Conservation (phyloP, 2,888 invertebrate genomes). For the Ochropleura leucogaster region DNA sequence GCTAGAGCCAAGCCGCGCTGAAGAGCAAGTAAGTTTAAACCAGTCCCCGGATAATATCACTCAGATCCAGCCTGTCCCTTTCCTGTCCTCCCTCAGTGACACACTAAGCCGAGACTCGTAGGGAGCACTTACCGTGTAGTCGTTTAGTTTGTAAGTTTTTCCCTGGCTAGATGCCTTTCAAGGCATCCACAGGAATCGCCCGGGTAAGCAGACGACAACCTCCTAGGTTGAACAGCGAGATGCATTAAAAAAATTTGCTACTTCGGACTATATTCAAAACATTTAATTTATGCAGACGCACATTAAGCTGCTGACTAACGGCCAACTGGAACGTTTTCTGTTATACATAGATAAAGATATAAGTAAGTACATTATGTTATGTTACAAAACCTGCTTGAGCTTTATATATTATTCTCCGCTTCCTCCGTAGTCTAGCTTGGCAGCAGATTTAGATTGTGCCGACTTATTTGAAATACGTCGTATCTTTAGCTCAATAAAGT, state of each 20-base stretch:
- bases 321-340: conserved; percentile 42
- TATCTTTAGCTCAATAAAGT: neutral
- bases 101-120: too few relatives aligned
- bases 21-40: too few relatives aligned
- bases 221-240: too few relatives aligned
- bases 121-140: too few relatives aligned
- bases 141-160: too few relatives aligned
- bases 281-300: conserved; percentile 35
- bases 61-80: too few relatives aligned
- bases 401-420: conserved; percentile 38
- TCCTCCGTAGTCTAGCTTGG: conserved; percentile 15
- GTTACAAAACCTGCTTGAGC: conserved; percentile 42
- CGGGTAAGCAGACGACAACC: too few relatives aligned
- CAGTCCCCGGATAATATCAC: too few relatives aligned
- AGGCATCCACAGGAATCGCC: too few relatives aligned
- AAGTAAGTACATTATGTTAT: neutral
- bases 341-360: conserved; percentile 10
- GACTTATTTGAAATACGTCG: neutral
- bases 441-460: neutral
- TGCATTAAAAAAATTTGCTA: neutral
- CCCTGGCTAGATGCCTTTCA: too few relatives aligned
- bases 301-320: conserved; percentile 38
- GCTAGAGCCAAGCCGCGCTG: too few relatives aligned
- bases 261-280: conserved; percentile 27
- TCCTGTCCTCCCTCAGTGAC: too few relatives aligned